Evolutionary conservation across 2,888 invertebrate species (phyloP).

Genomic region (Volucella bombylans): DNA sequence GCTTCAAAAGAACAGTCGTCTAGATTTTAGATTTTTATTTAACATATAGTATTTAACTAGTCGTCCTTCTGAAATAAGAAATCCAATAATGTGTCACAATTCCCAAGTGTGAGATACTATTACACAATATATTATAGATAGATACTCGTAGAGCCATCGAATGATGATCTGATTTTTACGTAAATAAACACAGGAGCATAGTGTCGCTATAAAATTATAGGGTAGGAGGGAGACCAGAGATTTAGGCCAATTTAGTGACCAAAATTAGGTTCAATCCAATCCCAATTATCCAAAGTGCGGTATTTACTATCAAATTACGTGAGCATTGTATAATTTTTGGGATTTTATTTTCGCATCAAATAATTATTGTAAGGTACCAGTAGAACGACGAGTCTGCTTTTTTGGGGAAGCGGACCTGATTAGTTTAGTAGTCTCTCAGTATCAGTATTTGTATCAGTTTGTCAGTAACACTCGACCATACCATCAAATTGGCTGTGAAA

Average conservation of each 20-base stretch:
- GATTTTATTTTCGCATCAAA: conserved; percentile 30
- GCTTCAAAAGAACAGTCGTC: not conserved
- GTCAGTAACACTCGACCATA: not conserved
- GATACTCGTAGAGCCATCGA: too few relatives aligned
- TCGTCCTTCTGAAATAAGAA: not conserved
- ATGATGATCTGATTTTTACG: not conserved
- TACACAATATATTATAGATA: not conserved
- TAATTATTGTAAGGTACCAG: not conserved
- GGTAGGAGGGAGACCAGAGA: not conserved
- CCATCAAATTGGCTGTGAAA: conserved; percentile 43
- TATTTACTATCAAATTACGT: conserved; percentile 18
- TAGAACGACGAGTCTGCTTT: not conserved
- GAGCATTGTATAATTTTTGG: conserved; percentile 23
- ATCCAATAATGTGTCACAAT: not conserved
- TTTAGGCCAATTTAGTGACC: conserved; percentile 23
- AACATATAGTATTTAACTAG: conserved; percentile 5
- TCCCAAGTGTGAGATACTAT: not conserved
- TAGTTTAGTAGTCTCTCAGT: not conserved
- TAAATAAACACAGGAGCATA: not conserved
- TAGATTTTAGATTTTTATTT: not conserved
- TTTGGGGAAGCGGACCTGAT: not conserved
- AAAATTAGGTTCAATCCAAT: not conserved
- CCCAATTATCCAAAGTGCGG: conserved; percentile 32
- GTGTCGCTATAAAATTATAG: conserved; percentile 8
- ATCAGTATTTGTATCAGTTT: not conserved